Conservation (phyloP, 2,888 invertebrate genomes). For the Metalampra italica region DNA sequence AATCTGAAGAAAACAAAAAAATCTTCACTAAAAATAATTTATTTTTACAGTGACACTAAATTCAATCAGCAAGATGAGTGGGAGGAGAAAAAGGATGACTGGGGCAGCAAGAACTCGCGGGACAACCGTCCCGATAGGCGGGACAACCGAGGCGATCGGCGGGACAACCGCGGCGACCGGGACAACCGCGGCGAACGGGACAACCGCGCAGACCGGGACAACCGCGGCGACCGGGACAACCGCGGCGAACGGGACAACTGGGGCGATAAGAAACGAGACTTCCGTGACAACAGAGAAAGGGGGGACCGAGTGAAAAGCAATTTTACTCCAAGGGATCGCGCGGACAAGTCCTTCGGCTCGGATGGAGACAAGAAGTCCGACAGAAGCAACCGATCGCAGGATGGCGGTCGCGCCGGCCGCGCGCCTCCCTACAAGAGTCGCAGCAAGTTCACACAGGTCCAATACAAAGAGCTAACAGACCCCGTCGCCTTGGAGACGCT, state of each 20-base stretch:
- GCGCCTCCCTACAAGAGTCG: slow-evolving; percentile 51
- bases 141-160: slow-evolving; percentile 19
- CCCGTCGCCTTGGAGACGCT: slow-evolving; percentile 70
- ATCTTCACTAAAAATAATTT: neutral
- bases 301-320: slow-evolving; percentile 45
- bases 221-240: slow-evolving; percentile 21
- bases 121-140: slow-evolving; percentile 15
- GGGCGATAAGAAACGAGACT: slow-evolving; percentile 33
- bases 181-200: slow-evolving; percentile 24
- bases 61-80: slow-evolving; percentile 26
- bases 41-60: slow-evolving; percentile 20
- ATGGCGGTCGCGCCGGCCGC: slow-evolving; percentile 37
- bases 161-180: neutral
- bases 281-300: slow-evolving; percentile 32
- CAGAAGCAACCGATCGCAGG: slow-evolving; percentile 46
- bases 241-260: slow-evolving; percentile 17
- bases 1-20: no score
- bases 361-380: slow-evolving; percentile 52
- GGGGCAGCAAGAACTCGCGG: slow-evolving; percentile 28
- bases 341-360: slow-evolving; percentile 46
- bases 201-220: slow-evolving; percentile 15
- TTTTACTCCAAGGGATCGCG: slow-evolving; percentile 58
- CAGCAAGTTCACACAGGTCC: slow-evolving; percentile 51
- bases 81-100: slow-evolving; percentile 44
- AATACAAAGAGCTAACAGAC: slow-evolving; percentile 53